Percentiles rank a stretch among this genome's conserved stretches.
These are phyloP conservation scores for Chaetogeoica ovagalla DNA, from an alignment of 2,888 invertebrate species.

Conservation along the genomic window DNA sequence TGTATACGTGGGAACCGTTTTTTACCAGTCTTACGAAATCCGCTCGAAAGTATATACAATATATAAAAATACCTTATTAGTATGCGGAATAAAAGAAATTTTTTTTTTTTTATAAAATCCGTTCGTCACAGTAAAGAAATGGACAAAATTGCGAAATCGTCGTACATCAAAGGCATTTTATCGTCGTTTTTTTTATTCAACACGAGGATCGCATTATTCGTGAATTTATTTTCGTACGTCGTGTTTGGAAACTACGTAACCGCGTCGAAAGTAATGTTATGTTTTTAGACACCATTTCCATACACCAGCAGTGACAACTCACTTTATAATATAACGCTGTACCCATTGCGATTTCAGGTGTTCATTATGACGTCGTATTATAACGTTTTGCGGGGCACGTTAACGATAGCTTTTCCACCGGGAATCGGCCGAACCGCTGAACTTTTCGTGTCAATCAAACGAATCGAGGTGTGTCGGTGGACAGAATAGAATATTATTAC, in stretches of 20 bases:
- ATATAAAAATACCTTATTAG: background rate
- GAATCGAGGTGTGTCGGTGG: constrained; percentile 63
- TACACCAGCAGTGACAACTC: background rate
- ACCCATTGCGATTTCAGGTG: constrained; percentile 58
- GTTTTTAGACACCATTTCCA: background rate
- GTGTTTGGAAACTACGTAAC: constrained; percentile 70
- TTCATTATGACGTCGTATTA: constrained; percentile 88
- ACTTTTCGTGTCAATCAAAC: constrained; percentile 72
- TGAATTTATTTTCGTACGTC: constrained; percentile 72
- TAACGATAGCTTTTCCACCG: constrained; percentile 86
- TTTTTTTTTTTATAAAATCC: too few species aligned
- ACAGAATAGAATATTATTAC: background rate
- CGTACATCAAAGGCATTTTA: constrained; percentile 70
- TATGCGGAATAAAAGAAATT: background rate
- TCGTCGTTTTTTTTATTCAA: constrained; percentile 80
- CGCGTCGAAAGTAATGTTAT: constrained; percentile 60
- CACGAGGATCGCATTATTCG: constrained; percentile 76
- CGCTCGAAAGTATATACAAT: constrained; percentile 68
- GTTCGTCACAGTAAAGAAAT: constrained; percentile 67
- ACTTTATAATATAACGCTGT: background rate
- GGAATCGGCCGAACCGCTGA: constrained; percentile 80
- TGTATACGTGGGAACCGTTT: constrained; percentile 88
- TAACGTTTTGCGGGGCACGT: constrained; percentile 79
- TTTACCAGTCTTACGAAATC: constrained; percentile 74
- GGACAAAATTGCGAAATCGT: constrained; percentile 71